phyloP scores from a whole-genome alignment of 2,888 invertebrate genomes.

The Oxyteleia sp. region DNA sequence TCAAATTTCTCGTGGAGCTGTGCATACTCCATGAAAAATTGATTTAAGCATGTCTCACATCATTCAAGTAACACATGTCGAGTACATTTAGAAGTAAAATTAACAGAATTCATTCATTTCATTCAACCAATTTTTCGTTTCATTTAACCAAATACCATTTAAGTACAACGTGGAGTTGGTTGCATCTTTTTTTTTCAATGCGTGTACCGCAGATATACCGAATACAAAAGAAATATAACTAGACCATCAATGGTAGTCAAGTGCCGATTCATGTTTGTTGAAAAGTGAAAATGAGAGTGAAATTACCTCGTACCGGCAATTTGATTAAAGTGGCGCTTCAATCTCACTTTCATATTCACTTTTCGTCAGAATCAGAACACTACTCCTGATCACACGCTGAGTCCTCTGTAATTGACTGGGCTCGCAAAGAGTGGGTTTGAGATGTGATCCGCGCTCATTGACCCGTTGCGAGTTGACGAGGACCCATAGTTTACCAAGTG shows the following conservation, averaged over 20 bases:
- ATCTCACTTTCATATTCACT: constrained; percentile 27
- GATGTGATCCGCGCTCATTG: constrained; percentile 41
- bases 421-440: constrained; percentile 43
- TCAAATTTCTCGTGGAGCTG: too few species aligned
- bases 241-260: background rate
- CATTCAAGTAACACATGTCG: too few species aligned
- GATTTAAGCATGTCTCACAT: too few species aligned
- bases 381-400: constrained; percentile 34
- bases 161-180: too few species aligned
- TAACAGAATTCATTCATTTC: too few species aligned
- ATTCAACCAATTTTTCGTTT: too few species aligned
- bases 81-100: too few species aligned
- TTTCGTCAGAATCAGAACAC: constrained; percentile 23
- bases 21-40: too few species aligned
- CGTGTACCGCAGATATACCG: too few species aligned
- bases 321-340: constrained; percentile 36
- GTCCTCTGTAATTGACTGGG: constrained; percentile 45
- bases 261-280: constrained; percentile 12
- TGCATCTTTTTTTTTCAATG: too few species aligned
- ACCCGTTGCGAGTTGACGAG: constrained; percentile 56
- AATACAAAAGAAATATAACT: background rate
- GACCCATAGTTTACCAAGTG: constrained; percentile 55
- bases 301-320: constrained; percentile 20
- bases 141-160: too few species aligned
- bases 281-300: constrained; percentile 32